Evolutionary conservation across 30 jellyfish, hydroid and myxozoan genomes (phyloP).

Genomic region (Catostylus mosaicus): DNA sequence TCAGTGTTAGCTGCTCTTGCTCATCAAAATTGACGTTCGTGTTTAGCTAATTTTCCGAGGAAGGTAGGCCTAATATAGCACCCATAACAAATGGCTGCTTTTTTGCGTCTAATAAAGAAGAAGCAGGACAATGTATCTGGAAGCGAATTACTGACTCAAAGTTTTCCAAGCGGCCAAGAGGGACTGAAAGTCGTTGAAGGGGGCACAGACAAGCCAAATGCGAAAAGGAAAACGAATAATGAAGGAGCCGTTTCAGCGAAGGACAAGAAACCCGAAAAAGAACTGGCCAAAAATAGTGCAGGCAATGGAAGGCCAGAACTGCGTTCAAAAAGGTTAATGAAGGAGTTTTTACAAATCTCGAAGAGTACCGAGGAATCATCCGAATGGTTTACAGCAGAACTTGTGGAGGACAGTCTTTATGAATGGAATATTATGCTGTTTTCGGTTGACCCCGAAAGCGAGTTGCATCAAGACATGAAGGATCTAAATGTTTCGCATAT

Average conservation of each 20-base stretch:
- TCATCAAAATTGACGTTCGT: background rate
- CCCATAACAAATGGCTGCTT: constrained; percentile 30
- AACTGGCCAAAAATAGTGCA: background rate
- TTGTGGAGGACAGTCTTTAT: constrained; percentile 67
- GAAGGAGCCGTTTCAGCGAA: background rate
- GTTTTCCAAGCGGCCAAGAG: constrained; percentile 1
- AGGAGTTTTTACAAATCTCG: constrained; percentile 60
- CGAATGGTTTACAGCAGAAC: constrained; percentile 69
- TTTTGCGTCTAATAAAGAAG: constrained; percentile 35
- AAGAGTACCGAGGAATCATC: constrained; percentile 13
- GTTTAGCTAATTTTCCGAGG: background rate
- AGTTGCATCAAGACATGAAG: constrained; percentile 64
- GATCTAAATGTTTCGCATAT: constrained; percentile 39
- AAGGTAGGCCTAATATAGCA: background rate
- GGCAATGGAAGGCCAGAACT: constrained; percentile 33
- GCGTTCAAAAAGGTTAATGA: constrained; percentile 75
- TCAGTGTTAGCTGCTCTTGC: no score
- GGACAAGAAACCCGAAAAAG: background rate
- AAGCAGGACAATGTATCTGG: constrained; percentile 31
- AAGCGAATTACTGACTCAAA: constrained; percentile 1
- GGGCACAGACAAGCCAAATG: background rate
- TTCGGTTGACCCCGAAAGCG: constrained; percentile 79
- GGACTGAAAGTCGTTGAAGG: constrained; percentile 11
- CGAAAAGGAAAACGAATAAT: background rate
- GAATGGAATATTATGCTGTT: constrained; percentile 80